These are phyloP conservation scores for Mohoua ochrocephala DNA, from an alignment of 2,113 vertebrate genomes.

Conservation along the genomic window DNA sequence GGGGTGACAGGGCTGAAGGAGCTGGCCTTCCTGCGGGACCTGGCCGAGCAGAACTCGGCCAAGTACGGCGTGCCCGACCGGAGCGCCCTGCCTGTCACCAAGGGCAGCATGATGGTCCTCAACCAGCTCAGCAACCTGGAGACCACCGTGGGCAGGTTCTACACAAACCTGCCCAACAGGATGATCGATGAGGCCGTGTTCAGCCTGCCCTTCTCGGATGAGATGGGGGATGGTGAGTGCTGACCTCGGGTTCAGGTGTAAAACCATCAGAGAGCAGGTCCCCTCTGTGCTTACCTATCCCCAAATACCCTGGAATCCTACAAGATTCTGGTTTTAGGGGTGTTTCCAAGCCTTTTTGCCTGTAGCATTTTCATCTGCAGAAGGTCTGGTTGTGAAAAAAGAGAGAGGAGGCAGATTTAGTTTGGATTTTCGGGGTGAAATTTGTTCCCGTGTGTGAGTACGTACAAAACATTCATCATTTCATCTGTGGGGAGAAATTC, in stretches of 20 bases:
- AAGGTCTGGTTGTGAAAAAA: not conserved
- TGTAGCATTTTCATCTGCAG: not conserved
- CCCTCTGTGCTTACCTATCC: rapidly evolving
- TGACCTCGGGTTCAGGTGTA: rapidly evolving
- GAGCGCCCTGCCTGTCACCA: constrained; percentile 80
- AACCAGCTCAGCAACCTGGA: constrained; percentile 98
- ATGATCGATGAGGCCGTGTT: constrained; percentile 96
- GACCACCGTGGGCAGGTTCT: constrained; percentile 94
- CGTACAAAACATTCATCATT: rapidly evolving
- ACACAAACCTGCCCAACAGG: constrained; percentile 95
- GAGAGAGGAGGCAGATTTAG: not conserved
- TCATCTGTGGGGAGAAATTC: not conserved
- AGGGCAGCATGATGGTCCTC: constrained; percentile 98
- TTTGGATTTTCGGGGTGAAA: not conserved
- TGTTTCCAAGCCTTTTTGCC: not conserved
- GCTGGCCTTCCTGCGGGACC: constrained; percentile 91
- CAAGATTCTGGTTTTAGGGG: not conserved
- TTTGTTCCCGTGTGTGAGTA: rapidly evolving
- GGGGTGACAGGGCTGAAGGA: constrained; percentile 95
- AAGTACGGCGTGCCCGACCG: constrained; percentile 87
- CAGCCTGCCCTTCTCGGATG: constrained; percentile 92
- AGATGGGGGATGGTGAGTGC: constrained; percentile 94
- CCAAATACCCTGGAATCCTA: not conserved
- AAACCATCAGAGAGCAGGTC: rapidly evolving
- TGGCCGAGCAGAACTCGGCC: constrained; percentile 91